Percentiles rank a stretch among this genome's conserved stretches.
Conservation (phyloP, 1,140 invertebrate species). For the Phocides pigmalion region DNA sequence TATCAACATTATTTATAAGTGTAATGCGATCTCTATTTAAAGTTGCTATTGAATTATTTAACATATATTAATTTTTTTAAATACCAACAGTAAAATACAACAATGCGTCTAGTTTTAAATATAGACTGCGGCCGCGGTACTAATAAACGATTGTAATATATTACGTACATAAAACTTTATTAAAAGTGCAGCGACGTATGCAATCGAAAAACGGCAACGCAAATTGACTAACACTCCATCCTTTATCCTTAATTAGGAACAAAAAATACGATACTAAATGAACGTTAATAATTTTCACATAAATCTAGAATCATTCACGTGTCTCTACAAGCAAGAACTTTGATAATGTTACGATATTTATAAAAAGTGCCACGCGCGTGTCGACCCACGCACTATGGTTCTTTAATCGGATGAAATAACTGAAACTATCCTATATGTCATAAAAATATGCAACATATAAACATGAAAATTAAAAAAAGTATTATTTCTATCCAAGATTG, state of each 20-base stretch:
- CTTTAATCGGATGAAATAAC: too few species aligned
- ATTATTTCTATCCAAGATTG: too few species aligned
- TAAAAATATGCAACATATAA: too few species aligned
- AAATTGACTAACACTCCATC: slow-evolving; percentile 46
- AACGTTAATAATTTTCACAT: slow-evolving; percentile 46
- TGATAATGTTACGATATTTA: slow-evolving; percentile 32
- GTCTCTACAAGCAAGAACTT: slow-evolving; percentile 47
- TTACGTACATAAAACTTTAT: slow-evolving; percentile 45
- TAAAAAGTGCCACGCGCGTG: too few species aligned
- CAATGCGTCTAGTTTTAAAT: slow-evolving; percentile 28
- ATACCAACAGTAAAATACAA: slow-evolving; percentile 21
- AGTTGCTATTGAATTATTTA: slow-evolving; percentile 36
- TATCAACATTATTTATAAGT: slow-evolving; percentile 14
- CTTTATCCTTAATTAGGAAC: slow-evolving; percentile 46
- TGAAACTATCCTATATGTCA: too few species aligned
- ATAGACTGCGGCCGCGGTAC: slow-evolving; percentile 23
- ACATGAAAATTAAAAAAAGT: too few species aligned
- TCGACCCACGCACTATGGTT: too few species aligned
- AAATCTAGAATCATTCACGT: slow-evolving; percentile 50
- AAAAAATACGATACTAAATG: slow-evolving; percentile 47
- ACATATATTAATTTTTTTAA: slow-evolving; percentile 27
- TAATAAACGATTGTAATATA: slow-evolving; percentile 31
- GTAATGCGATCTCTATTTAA: slow-evolving; percentile 26
- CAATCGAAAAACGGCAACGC: slow-evolving; percentile 37
- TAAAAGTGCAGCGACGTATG: slow-evolving; percentile 44